A percentile compares a stretch with the other conserved stretches of the same genome.
These are phyloP conservation scores for Centroberyx gerrardi DNA, from an alignment of 2,797 vertebrate genomes.

Conservation along the genomic window DNA sequence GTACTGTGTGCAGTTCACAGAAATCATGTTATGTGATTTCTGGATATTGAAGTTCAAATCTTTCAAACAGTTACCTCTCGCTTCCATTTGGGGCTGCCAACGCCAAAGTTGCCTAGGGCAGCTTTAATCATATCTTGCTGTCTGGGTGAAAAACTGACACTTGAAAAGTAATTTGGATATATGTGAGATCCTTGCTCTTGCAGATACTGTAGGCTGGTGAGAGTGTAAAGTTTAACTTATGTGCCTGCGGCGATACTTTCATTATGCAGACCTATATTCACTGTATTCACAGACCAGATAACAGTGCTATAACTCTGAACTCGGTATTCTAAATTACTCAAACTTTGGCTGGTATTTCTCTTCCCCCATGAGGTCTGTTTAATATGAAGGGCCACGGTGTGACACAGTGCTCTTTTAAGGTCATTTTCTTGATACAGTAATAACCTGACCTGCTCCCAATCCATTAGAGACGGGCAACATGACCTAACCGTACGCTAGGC, in stretches of 20 bases:
- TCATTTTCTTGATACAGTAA: constrained; percentile 2
- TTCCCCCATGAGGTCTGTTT: constrained; percentile 23
- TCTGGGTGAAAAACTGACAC: constrained; percentile 5
- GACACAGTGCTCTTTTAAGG: constrained; percentile 18
- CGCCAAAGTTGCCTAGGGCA: neutral
- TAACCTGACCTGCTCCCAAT: neutral
- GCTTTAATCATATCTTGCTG: neutral
- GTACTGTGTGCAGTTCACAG: too few species aligned
- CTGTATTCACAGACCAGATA: neutral
- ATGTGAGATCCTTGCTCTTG: constrained; percentile 28
- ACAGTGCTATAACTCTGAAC: constrained; percentile 16
- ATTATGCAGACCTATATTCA: too few species aligned
- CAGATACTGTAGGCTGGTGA: constrained; percentile 13
- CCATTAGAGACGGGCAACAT: neutral
- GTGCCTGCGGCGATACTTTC: constrained; percentile 13
- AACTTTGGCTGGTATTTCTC: constrained; percentile 19
- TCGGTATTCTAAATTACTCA: constrained; percentile 14
- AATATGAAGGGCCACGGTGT: neutral
- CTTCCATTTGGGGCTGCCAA: neutral
- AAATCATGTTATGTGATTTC: neutral
- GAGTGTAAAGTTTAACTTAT: constrained; percentile 25
- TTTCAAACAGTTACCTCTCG: neutral
- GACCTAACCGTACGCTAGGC: neutral
- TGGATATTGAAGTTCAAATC: neutral
- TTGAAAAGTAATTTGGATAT: constrained; percentile 17